A percentile compares a stretch with the other conserved stretches of the same genome.
Evolutionary conservation across 2,113 vertebrate species (phyloP).

Genomic region (mouse (Mus musculus)): GRCm39 chr15:30529001-30529500

Average conservation of each 20-base stretch:
- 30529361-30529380: not conserved
- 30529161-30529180: not conserved
- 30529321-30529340: not conserved
- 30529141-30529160: not conserved
- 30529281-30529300: not conserved
- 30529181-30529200: not conserved
- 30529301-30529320: not conserved
- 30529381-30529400: not conserved
- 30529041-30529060: not conserved
- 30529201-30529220: not conserved
- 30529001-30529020: conserved; percentile 23
- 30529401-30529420: not conserved
- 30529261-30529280: not conserved
- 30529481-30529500: not conserved
- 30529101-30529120: not conserved
- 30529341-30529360: no score
- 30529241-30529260: not conserved
- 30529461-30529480: not conserved
- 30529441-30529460: not conserved
- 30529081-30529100: not conserved
- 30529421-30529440: not conserved
- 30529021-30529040: not conserved
- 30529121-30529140: not conserved
- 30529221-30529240: not conserved
- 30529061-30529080: not conserved